Evolutionary conservation across 2,888 invertebrate species (phyloP), one percentile per base, ranked within the genome.

Genomic region (Drosophila quinaria): DNA sequence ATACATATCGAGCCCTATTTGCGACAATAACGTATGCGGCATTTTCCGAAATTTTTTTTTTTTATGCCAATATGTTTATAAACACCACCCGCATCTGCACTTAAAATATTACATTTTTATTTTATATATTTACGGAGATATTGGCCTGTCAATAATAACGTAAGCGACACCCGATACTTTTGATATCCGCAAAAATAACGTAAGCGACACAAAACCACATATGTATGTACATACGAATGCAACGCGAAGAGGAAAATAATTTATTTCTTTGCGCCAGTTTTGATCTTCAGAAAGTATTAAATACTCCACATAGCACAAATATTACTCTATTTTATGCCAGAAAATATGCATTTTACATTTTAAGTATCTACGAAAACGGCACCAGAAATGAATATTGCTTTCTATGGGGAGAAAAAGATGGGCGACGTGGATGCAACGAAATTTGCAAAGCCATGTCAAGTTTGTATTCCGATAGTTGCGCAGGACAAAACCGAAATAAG

Each of bases 351-450:
- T 49, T 17, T 42, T 42, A 19, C 9, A 17, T 19, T 17, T 42
- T 42, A 11, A 19, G 42, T 42, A 19, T 42, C 10, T 42, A 42
- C 19, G 42, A 10, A 42, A 42, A 35, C 35, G 35, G 13, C 11
- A 35, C 35, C 35, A 35, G 35, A 35, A 35, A 35, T 42, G 19
- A 4, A 42, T 19, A 42, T 19, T 42, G 10, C 2, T 9, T 42
- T 42, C 15, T 42, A 4, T 42, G 19, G 41, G 41, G 41, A 42
- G 41, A 42, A 42, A 42, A 19, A 42, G 42, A 17, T 42, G 42
- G 22, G 22, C 22, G 22, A 22, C 22, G 22, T 22, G 22, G 22
- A 22, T 22, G 22, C 22, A 22, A 22, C 22, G 22, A 22, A 22
- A 22, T 22, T 22, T 22, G 1, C 22, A 22, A 2, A 22, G 22